phyloP scores from a whole-genome alignment of 2,797 vertebrate genomes.

The Danio aesculapii region DNA sequence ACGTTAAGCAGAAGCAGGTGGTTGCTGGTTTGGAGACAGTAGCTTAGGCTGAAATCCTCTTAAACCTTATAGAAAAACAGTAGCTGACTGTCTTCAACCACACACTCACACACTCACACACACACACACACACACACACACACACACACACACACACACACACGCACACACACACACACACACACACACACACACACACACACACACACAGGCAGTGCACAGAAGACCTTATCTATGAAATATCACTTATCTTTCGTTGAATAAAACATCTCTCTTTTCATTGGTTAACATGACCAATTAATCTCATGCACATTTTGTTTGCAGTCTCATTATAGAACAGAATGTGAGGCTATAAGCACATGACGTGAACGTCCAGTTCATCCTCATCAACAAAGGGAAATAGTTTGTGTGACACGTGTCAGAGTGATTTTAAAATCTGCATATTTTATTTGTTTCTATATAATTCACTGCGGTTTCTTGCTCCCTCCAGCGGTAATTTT shows the following conservation, averaged over 20 bases:
- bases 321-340: conserved; percentile 51
- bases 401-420: no score
- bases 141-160: background rate
- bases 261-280: conserved; percentile 20
- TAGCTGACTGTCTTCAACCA: background rate
- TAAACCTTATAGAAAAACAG: conserved; percentile 4
- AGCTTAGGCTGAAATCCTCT: conserved; percentile 40
- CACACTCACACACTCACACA: background rate
- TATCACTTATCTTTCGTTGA: background rate
- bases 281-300: conserved; percentile 58
- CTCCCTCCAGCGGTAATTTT: background rate
- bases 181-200: background rate
- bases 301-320: conserved; percentile 68
- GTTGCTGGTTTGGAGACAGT: background rate
- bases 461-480: background rate
- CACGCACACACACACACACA: background rate
- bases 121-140: background rate
- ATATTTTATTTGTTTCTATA: no score
- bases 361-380: conserved; percentile 40
- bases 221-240: background rate
- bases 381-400: no score
- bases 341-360: conserved; percentile 62
- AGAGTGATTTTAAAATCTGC: no score
- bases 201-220: background rate
- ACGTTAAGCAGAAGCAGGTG: conserved; percentile 20